Percentiles rank a stretch among this genome's conserved stretches.
These are phyloP conservation scores for Mystacornis crossleyi DNA, from an alignment of 2,113 vertebrate species.

Conservation along the genomic window DNA sequence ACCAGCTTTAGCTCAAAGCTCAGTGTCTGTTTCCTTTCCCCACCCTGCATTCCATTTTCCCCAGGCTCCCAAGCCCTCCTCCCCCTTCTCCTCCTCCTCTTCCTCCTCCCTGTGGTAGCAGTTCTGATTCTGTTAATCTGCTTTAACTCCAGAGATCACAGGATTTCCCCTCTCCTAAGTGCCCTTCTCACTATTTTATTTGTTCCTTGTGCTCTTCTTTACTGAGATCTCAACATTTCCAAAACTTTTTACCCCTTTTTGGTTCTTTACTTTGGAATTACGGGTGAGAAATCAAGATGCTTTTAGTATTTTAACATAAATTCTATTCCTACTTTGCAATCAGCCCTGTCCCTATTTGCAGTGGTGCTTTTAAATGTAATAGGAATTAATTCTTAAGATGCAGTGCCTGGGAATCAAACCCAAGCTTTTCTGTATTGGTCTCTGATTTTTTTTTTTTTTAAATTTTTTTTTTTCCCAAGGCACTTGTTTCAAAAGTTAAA, in stretches of 20 bases:
- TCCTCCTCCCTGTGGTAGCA: constrained; percentile 34
- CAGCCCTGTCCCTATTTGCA: background rate
- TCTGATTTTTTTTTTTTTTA: background rate
- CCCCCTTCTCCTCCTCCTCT: constrained; percentile 70
- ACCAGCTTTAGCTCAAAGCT: constrained; percentile 85
- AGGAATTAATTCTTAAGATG: background rate
- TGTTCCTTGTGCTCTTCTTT: background rate
- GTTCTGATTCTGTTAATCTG: constrained; percentile 74
- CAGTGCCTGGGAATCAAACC: background rate
- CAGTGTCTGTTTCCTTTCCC: constrained; percentile 85
- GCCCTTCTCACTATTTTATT: background rate
- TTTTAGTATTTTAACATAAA: background rate
- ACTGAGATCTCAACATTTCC: background rate
- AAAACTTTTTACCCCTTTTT: background rate
- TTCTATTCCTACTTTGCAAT: background rate
- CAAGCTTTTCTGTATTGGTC: background rate
- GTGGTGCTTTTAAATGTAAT: background rate
- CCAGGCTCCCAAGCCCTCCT: constrained; percentile 75
- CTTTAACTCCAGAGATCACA: constrained; percentile 82
- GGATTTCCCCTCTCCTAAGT: constrained; percentile 57
- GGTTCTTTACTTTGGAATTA: background rate
- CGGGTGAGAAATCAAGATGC: background rate
- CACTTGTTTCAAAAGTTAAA: background rate
- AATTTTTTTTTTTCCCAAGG: background rate
- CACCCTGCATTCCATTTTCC: constrained; percentile 89